Conservation (phyloP, 2,888 invertebrate genomes). For the Plemyria rubiginata region DNA sequence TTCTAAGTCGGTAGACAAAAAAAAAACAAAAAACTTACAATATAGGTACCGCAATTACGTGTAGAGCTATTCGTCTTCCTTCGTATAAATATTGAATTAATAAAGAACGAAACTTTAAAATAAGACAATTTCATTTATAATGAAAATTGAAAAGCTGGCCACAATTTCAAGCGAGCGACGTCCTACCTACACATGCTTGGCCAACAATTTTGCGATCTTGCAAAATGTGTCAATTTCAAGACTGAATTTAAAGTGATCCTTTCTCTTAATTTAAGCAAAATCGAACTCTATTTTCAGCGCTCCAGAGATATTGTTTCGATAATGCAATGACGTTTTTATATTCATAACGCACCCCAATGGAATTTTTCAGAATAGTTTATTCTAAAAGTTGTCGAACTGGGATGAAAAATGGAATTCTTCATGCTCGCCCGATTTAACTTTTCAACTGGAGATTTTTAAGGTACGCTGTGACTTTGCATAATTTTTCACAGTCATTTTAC, state of each 20-base stretch:
- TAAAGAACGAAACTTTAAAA: no score
- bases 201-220: constrained; percentile 20
- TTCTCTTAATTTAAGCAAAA: constrained; percentile 22
- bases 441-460: constrained; percentile 34
- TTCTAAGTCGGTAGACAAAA: no score
- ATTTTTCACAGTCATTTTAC: constrained; percentile 34
- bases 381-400: constrained; percentile 43
- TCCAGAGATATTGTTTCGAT: constrained; percentile 43
- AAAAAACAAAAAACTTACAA: no score
- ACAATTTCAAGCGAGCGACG: neutral
- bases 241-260: constrained; percentile 29
- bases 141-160: constrained; percentile 11
- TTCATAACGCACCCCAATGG: constrained; percentile 45
- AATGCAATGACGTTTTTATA: constrained; percentile 49
- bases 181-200: constrained; percentile 20
- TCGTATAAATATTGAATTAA: no score
- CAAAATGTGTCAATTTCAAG: constrained; percentile 35
- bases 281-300: constrained; percentile 20
- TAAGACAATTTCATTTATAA: no score
- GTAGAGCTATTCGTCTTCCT: no score
- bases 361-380: constrained; percentile 43
- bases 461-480: constrained; percentile 40
- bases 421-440: constrained; percentile 38
- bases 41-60: no score
- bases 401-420: constrained; percentile 43